Conservation (phyloP, 2,888 invertebrate genomes). For the Leucania comma region DNA sequence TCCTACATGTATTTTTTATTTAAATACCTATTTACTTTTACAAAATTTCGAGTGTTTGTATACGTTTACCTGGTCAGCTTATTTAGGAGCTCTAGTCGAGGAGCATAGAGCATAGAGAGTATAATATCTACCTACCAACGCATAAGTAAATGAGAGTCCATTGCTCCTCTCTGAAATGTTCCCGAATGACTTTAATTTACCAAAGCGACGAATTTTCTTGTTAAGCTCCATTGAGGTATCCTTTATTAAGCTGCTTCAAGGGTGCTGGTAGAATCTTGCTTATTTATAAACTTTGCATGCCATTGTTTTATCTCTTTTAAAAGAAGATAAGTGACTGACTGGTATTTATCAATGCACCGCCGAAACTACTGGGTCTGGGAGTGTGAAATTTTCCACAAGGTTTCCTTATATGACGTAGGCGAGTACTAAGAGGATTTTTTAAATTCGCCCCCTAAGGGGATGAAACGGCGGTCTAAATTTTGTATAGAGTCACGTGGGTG, state of each 20-base stretch:
- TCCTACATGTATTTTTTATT: neutral
- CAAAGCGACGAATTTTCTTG: conserved; percentile 6
- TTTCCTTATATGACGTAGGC: too few species aligned
- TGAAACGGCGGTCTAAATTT: too few species aligned
- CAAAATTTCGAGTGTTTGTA: neutral
- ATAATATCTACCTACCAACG: conserved; percentile 4
- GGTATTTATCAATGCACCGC: too few species aligned
- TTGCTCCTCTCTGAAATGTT: conserved; percentile 25
- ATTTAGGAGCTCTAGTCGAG: neutral
- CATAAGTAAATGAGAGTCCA: conserved; percentile 16
- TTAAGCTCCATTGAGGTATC: neutral
- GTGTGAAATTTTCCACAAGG: too few species aligned
- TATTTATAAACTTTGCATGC: neutral
- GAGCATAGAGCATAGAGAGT: neutral
- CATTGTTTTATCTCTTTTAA: neutral
- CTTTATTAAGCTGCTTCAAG: neutral
- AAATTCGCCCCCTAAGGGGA: too few species aligned
- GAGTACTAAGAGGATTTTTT: too few species aligned
- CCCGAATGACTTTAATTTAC: conserved; percentile 26
- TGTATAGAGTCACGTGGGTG: too few species aligned
- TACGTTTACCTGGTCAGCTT: neutral
- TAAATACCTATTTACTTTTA: neutral
- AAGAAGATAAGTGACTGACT: too few species aligned
- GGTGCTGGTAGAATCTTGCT: neutral
- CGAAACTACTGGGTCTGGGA: too few species aligned